Conservation (phyloP, 2,888 invertebrate species). For the Nomada goodeniana region DNA sequence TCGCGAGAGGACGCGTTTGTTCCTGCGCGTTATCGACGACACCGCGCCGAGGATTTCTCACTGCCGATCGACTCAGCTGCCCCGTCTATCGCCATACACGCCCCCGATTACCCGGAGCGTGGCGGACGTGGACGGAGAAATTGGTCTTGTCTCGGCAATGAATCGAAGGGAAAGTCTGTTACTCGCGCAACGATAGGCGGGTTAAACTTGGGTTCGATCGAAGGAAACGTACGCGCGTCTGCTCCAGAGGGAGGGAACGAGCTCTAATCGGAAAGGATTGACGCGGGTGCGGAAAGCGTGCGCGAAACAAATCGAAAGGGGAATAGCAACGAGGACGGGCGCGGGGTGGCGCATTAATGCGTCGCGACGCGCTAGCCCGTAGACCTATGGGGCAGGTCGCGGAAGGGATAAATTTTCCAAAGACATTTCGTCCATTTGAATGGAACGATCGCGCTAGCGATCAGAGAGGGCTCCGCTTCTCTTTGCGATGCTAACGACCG, state of each 20-base stretch:
- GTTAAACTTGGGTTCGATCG: background rate
- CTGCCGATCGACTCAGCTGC: background rate
- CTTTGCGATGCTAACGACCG: constrained; percentile 83
- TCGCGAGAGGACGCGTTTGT: too few relatives aligned
- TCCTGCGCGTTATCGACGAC: background rate
- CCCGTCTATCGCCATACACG: background rate
- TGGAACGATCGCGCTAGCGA: constrained; percentile 50
- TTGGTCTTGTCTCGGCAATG: constrained; percentile 13
- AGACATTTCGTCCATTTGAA: constrained; percentile 65
- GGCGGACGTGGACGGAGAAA: constrained; percentile 10
- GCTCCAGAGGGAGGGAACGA: too few relatives aligned
- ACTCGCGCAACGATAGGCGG: background rate
- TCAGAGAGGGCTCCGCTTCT: constrained; percentile 41
- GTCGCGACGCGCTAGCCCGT: constrained; percentile 29
- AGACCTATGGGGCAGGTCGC: constrained; percentile 54
- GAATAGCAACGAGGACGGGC: constrained; percentile 3
- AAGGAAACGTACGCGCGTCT: background rate
- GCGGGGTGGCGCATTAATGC: constrained; percentile 59
- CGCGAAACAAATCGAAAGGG: background rate
- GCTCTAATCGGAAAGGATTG: background rate
- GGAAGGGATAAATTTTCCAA: constrained; percentile 65
- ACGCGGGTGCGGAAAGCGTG: background rate
- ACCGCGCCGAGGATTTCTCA: background rate
- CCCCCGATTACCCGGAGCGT: constrained; percentile 7
- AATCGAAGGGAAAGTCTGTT: constrained; percentile 14